Base-by-base conservation (phyloP, 2,888 invertebrate species). In the Deilephila porcellus region DNA sequence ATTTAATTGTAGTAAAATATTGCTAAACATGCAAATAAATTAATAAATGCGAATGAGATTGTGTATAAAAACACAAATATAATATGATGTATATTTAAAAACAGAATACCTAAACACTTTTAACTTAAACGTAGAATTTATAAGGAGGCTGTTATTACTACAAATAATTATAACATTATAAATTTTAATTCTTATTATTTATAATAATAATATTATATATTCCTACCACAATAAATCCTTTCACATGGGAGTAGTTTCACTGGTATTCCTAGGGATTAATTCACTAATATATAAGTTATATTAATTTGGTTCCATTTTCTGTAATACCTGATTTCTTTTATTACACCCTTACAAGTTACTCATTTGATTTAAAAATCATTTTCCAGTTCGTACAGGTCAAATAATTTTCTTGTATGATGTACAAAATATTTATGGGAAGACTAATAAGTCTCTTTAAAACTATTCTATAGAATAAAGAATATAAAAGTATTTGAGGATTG, bases 161-260 rank as follows among this genome's bases (percentile, higher is more conserved):
- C 62, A 19, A 32, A 62, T 32, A 14, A 62, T 62, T 4, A 19
- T 64, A 64, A 64, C 67, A 25, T 67, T 52, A 67, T 52, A 67
- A 52, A 14, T 52, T 67, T 67, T 52, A 17, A 14, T 52, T 67
- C 52, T 52, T 20, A 52, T 25, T 71, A 32, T 59, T 29, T 71
- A 32, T 5, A 19, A 45, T 56, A 14, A 19, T 19, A n/a, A n/a
- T 56, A 53, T 53, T 19, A 17, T 37, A 77, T 78, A 75, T 76
- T 77, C 77, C 72, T 79, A 83, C 80, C 76, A 79, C 79, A 78
- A 79, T 85, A 84, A 89, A 87, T 89, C 86, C 88, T 90, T 90
- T 91, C 89, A 91, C 90, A 90, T 90, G 86, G 88, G 90, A 86
- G 86, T 88, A 82, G 79, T 80, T 84, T 80, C 79, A 84, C 83